A percentile compares a stretch with the other conserved stretches of the same genome.
Conservation (phyloP, 1,140 invertebrate genomes). For the Drosophila tropicalis region DNA sequence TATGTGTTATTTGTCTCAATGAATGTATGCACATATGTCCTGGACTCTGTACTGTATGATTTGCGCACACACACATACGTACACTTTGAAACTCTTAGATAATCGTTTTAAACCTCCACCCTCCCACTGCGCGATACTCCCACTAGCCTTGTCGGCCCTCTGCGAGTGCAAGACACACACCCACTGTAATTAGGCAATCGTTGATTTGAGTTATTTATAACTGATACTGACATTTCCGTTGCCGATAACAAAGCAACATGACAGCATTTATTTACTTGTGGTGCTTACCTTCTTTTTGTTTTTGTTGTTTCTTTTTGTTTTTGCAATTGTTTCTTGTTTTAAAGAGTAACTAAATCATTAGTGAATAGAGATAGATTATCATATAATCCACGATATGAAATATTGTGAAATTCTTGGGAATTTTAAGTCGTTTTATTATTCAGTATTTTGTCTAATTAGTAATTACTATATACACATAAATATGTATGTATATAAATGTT, state of each 20-base stretch:
- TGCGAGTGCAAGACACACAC: constrained; percentile 30
- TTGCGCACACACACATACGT: constrained; percentile 17
- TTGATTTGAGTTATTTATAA: constrained; percentile 51
- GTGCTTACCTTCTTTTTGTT: background rate
- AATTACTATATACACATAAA: constrained; percentile 44
- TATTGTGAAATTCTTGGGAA: constrained; percentile 24
- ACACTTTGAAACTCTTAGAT: constrained; percentile 13
- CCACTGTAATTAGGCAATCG: constrained; percentile 51
- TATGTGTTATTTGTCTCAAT: no score
- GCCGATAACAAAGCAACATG: constrained; percentile 38
- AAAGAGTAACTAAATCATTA: constrained; percentile 4
- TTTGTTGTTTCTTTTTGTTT: no score
- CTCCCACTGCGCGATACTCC: no score
- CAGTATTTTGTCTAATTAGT: constrained; percentile 39
- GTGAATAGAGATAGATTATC: background rate
- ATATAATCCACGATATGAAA: constrained; percentile 3
- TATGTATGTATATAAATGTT: constrained; percentile 11
- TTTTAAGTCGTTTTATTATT: constrained; percentile 36
- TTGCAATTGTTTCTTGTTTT: background rate
- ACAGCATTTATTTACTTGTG: background rate
- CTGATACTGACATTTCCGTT: constrained; percentile 60
- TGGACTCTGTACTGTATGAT: no score
- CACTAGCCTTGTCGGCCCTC: no score
- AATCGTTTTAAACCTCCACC: constrained; percentile 15
- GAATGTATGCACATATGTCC: no score